Percentiles rank a stretch among this genome's conserved stretches.
These are phyloP conservation scores for Apistogramma diplotaenia DNA, from an alignment of 2,113 vertebrate genomes.

Conservation along the genomic window DNA sequence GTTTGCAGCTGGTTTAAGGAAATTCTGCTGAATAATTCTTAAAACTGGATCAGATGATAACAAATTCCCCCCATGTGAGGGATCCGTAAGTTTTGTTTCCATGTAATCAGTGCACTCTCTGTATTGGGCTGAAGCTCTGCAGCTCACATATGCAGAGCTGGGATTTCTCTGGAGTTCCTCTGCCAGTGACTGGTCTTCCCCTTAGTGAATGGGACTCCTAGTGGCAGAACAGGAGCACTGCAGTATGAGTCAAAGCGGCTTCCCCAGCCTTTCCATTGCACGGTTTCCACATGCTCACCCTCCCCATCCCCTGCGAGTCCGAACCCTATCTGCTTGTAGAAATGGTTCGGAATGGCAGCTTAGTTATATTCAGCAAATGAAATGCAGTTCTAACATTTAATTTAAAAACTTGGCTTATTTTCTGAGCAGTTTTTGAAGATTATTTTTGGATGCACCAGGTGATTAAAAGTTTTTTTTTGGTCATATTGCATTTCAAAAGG, in stretches of 20 bases:
- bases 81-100: neutral
- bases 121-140: neutral
- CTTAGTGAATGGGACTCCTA: slow-evolving; percentile 58
- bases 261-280: slow-evolving; percentile 31
- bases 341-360: no score
- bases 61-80: neutral
- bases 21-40: neutral
- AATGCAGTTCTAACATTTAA: neutral
- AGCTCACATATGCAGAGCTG: slow-evolving; percentile 14
- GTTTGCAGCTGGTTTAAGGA: neutral
- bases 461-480: no score
- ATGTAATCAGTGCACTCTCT: neutral
- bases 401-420: neutral
- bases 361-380: neutral
- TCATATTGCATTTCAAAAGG: neutral
- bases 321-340: neutral
- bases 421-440: neutral
- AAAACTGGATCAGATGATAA: neutral
- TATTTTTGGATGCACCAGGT: neutral
- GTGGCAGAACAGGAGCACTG: slow-evolving; percentile 37
- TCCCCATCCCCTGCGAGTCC: neutral
- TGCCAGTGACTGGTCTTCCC: slow-evolving; percentile 21
- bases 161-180: slow-evolving; percentile 52
- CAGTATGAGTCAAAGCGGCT: slow-evolving; percentile 23
- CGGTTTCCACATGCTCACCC: neutral